These are phyloP conservation scores for Miniopterus natalensis DNA, from an alignment of 2,113 vertebrate species.

Conservation along the genomic window DNA sequence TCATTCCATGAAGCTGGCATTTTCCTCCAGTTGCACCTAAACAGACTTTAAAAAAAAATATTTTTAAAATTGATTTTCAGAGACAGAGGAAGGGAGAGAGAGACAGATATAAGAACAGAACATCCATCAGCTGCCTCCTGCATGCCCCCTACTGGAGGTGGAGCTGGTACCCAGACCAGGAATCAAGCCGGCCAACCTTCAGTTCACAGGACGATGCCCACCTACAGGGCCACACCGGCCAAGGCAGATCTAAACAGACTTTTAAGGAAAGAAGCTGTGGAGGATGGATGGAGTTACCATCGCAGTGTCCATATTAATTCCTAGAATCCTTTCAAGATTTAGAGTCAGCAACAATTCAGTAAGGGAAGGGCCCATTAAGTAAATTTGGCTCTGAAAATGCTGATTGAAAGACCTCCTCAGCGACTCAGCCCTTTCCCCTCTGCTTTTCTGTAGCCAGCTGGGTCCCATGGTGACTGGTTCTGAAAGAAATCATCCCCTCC, in stretches of 20 bases:
- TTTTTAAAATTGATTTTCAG: not conserved
- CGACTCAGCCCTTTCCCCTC: constrained; percentile 51
- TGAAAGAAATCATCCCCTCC: constrained; percentile 86
- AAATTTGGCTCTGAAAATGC: constrained; percentile 64
- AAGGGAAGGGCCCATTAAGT: constrained; percentile 56
- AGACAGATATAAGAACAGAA: not conserved
- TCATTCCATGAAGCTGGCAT: not conserved
- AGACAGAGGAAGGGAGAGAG: not conserved
- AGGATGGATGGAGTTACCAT: constrained; percentile 12
- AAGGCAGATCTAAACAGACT: not conserved
- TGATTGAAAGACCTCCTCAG: constrained; percentile 68
- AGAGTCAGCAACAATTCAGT: constrained; percentile 45
- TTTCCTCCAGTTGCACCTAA: constrained; percentile 48
- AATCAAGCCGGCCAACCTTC: not conserved
- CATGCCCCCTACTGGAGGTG: too few relatives aligned
- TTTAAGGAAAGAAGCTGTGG: constrained; percentile 30
- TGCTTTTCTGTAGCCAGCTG: constrained; percentile 74
- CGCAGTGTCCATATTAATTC: constrained; percentile 44
- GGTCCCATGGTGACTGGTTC: constrained; percentile 87
- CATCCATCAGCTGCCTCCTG: too few relatives aligned
- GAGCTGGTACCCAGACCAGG: too few relatives aligned
- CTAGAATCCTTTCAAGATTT: constrained; percentile 58
- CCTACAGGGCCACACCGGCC: too few relatives aligned
- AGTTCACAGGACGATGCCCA: not conserved
- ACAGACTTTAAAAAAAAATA: not conserved